These are phyloP conservation scores for Magallana ariakensis DNA, from an alignment of 1,140 invertebrate genomes.

Conservation along the genomic window DNA sequence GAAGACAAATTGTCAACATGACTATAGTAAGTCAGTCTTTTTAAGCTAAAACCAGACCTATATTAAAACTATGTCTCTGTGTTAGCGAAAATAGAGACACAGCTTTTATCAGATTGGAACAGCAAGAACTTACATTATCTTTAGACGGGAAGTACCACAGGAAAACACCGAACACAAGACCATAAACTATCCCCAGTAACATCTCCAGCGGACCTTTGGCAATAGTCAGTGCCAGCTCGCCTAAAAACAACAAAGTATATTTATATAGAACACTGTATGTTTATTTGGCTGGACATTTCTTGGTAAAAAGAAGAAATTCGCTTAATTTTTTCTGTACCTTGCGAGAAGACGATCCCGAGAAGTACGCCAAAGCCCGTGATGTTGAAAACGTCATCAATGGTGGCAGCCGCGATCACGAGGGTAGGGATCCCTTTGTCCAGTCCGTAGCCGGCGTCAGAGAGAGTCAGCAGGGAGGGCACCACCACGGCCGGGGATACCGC, in stretches of 20 bases:
- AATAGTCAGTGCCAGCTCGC: conserved; percentile 78
- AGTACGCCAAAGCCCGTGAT: conserved; percentile 90
- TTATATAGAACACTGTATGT: too few relatives aligned
- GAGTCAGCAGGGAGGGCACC: conserved; percentile 91
- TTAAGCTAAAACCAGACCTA: too few relatives aligned
- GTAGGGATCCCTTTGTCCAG: conserved; percentile 96
- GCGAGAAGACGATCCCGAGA: conserved; percentile 75
- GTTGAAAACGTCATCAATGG: conserved; percentile 90
- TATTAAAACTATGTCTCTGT: too few relatives aligned
- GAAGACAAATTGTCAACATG: too few relatives aligned
- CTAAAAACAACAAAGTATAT: conserved; percentile 62
- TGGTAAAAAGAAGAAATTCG: too few relatives aligned
- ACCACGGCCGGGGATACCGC: conserved; percentile 97
- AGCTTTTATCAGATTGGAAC: too few relatives aligned
- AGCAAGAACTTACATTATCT: conserved; percentile 68
- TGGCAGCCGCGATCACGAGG: conserved; percentile 93
- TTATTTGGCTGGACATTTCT: too few relatives aligned
- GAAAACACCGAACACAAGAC: conserved; percentile 71
- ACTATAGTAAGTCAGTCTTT: too few relatives aligned
- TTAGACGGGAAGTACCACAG: conserved; percentile 75
- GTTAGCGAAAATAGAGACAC: too few relatives aligned
- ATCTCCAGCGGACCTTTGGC: conserved; percentile 83
- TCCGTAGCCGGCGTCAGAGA: conserved; percentile 91
- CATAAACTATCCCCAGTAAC: conserved; percentile 71
- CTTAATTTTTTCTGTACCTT: conserved; percentile 60